Percentiles rank a stretch among this genome's conserved stretches.
phyloP scores from a whole-genome alignment of 2,113 vertebrate species.

The Coturnix japonica region DNA sequence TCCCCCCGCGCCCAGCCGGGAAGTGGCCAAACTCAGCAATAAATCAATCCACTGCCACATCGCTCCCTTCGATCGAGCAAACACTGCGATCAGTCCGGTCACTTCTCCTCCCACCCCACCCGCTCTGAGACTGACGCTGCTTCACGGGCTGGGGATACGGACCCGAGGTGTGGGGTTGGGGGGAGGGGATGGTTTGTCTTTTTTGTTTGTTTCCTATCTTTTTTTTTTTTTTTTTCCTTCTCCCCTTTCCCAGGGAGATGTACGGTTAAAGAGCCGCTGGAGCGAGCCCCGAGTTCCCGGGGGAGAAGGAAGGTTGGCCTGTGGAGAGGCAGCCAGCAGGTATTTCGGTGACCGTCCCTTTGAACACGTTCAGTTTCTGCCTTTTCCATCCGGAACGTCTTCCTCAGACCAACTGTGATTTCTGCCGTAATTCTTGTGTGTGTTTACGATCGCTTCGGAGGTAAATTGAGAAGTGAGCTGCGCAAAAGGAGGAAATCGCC shows the following conservation, averaged over 20 bases:
- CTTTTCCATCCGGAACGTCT: background rate
- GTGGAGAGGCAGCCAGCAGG: slow-evolving; percentile 19
- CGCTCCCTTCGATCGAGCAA: background rate
- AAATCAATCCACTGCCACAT: background rate
- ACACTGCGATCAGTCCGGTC: background rate
- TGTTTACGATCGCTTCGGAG: slow-evolving; percentile 56
- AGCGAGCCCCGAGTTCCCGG: slow-evolving; percentile 12
- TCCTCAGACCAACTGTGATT: slow-evolving; percentile 8
- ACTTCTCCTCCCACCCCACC: background rate
- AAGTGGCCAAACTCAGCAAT: background rate
- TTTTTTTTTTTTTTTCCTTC: background rate
- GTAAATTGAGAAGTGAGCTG: slow-evolving; percentile 68
- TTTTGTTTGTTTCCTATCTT: accelerated
- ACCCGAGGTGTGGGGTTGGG: background rate
- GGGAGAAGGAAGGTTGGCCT: slow-evolving; percentile 9
- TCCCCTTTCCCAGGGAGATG: background rate
- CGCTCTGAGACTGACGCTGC: background rate
- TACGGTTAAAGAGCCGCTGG: slow-evolving; percentile 5
- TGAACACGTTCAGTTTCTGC: background rate
- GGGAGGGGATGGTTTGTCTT: background rate
- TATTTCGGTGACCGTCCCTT: slow-evolving; percentile 52
- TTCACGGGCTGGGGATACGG: background rate
- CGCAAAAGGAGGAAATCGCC: slow-evolving; percentile 63
- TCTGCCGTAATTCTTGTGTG: slow-evolving; percentile 11
- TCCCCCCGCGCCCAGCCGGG: background rate